phyloP scores from a whole-genome alignment of 2,888 invertebrate species.

The Netelia melanura region DNA sequence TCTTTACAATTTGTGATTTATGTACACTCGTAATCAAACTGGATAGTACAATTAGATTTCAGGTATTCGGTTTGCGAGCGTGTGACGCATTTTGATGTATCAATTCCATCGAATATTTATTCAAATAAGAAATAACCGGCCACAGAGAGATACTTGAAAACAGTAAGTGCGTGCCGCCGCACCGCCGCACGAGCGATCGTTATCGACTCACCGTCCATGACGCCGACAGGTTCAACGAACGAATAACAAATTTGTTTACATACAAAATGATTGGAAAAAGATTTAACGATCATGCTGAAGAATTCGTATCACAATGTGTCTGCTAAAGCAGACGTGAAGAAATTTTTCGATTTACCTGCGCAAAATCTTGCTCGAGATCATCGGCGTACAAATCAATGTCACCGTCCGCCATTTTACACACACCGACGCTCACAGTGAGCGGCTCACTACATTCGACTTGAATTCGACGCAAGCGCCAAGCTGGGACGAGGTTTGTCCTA shows the following conservation, averaged over 20 bases:
- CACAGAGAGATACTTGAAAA: background rate
- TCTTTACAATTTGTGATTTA: slow-evolving; percentile 50
- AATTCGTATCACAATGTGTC: background rate
- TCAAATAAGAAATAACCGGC: background rate
- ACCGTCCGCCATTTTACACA: slow-evolving; percentile 94
- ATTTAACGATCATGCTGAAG: slow-evolving; percentile 3
- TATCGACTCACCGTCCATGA: slow-evolving; percentile 76
- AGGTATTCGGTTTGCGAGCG: background rate
- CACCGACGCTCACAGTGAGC: slow-evolving; percentile 80
- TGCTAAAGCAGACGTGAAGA: slow-evolving; percentile 24
- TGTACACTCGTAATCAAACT: slow-evolving; percentile 1
- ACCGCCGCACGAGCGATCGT: slow-evolving; percentile 72
- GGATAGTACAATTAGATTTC: slow-evolving; percentile 5
- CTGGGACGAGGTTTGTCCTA: background rate
- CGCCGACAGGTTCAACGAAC: slow-evolving; percentile 74
- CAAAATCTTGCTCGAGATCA: slow-evolving; percentile 98
- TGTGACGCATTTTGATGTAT: background rate
- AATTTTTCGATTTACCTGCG: slow-evolving; percentile 87
- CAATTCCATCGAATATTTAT: background rate
- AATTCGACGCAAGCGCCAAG: slow-evolving; percentile 23
- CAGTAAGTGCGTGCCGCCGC: slow-evolving; percentile 29
- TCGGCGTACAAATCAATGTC: slow-evolving; percentile 99
- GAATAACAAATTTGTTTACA: slow-evolving; percentile 38
- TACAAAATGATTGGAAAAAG: slow-evolving; percentile 14
- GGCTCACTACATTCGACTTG: background rate